These are phyloP conservation scores for Scaptomyza graminum DNA, from an alignment of 1,140 invertebrate genomes.

Conservation along the genomic window DNA sequence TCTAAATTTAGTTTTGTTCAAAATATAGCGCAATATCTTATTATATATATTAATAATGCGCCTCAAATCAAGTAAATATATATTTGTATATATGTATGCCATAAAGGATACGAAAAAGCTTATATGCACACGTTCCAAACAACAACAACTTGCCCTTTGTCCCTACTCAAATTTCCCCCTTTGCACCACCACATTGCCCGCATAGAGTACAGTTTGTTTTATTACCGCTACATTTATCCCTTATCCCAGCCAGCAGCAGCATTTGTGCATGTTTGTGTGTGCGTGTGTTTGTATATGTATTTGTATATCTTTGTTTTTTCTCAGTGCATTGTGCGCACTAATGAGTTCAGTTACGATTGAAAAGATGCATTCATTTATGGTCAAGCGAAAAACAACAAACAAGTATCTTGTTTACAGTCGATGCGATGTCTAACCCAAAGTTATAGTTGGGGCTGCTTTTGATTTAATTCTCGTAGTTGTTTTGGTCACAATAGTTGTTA, in stretches of 20 bases:
- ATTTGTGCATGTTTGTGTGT: neutral
- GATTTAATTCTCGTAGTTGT: neutral
- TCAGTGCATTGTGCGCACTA: slow-evolving; percentile 20
- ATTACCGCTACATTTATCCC: neutral
- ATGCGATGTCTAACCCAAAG: neutral
- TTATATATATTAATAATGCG: slow-evolving; percentile 13
- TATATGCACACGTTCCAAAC: slow-evolving; percentile 13
- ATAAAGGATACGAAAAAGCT: neutral
- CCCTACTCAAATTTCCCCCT: slow-evolving; percentile 6
- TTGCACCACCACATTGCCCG: slow-evolving; percentile 37
- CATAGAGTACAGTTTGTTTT: slow-evolving; percentile 38
- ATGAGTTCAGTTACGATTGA: slow-evolving; percentile 22
- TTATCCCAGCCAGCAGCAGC: neutral
- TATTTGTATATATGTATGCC: too few species aligned
- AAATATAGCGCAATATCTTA: slow-evolving; percentile 22
- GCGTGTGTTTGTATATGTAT: neutral
- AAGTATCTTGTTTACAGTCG: slow-evolving; percentile 41
- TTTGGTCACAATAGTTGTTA: slow-evolving; percentile 41
- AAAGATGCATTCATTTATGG: slow-evolving; percentile 37
- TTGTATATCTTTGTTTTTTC: slow-evolving; percentile 12
- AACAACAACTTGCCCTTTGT: slow-evolving; percentile 12
- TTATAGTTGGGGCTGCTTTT: slow-evolving; percentile 11
- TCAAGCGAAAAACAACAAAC: slow-evolving; percentile 25
- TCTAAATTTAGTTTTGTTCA: slow-evolving; percentile 45
- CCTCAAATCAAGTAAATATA: slow-evolving; percentile 1